Conservation (phyloP, 2,888 invertebrate species). For the Tipula lateralis region DNA sequence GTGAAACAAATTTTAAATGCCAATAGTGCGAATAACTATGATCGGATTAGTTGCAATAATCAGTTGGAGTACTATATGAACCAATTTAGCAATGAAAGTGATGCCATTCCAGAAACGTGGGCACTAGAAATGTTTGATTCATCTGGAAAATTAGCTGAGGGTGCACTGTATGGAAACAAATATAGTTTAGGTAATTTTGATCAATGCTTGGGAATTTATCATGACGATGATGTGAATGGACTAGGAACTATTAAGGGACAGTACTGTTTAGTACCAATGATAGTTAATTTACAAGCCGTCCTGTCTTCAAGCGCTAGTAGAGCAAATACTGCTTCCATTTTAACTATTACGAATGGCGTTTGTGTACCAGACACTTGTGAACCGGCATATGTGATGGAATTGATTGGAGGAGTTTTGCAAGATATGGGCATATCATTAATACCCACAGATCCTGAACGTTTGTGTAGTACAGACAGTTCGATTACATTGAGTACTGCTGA, state of each 20-base stretch:
- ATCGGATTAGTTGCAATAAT: neutral
- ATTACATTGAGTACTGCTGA: neutral
- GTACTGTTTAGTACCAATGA: conserved; percentile 36
- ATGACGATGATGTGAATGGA: neutral
- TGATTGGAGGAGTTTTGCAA: neutral
- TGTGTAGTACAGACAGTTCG: neutral
- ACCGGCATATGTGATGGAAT: conserved; percentile 34
- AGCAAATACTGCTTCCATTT: no score
- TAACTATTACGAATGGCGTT: neutral
- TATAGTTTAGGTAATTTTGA: conserved; percentile 41
- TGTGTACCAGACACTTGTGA: conserved; percentile 46
- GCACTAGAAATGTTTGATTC: conserved; percentile 38
- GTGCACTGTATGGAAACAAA: conserved; percentile 39
- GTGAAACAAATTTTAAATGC: neutral
- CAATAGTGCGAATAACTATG: neutral
- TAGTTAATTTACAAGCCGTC: neutral
- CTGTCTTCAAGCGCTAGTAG: neutral
- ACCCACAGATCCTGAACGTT: neutral
- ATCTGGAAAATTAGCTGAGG: conserved; percentile 41
- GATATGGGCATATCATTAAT: neutral
- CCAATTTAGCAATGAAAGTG: neutral
- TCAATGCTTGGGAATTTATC: conserved; percentile 39
- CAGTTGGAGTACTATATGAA: neutral
- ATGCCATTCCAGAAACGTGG: neutral
- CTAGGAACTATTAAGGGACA: conserved; percentile 38